phyloP scores from a whole-genome alignment of 2,797 vertebrate species.

The Chaetophractus vellerosus region DNA sequence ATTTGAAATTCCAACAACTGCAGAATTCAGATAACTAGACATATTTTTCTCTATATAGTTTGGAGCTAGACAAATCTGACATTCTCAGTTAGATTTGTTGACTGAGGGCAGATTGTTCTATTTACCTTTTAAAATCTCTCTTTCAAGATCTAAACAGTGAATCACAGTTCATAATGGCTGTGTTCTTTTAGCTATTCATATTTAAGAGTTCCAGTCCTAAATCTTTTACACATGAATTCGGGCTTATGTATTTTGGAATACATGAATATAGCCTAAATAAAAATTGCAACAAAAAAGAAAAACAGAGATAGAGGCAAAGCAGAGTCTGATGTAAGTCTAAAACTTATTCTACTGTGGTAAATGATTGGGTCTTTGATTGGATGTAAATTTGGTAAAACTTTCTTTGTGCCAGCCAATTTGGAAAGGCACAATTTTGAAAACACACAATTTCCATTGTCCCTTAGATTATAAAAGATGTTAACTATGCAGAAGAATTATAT shows the following conservation, averaged over 20 bases:
- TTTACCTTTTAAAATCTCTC: not conserved
- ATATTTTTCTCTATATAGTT: not conserved
- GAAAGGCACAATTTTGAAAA: not conserved
- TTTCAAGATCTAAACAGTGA: not conserved
- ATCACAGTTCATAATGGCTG: not conserved
- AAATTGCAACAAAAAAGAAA: not conserved
- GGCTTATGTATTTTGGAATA: no score
- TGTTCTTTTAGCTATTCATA: not conserved
- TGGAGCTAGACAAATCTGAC: not conserved
- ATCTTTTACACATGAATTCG: not conserved
- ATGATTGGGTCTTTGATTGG: not conserved
- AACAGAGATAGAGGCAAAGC: not conserved
- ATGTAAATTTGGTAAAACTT: not conserved
- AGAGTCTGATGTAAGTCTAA: not conserved
- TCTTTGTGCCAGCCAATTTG: not conserved
- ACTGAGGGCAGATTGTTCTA: not conserved
- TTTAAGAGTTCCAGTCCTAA: not conserved
- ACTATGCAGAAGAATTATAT: not conserved
- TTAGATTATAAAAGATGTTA: conserved; percentile 21
- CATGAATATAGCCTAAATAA: not conserved
- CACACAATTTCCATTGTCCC: not conserved
- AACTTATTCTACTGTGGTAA: not conserved
- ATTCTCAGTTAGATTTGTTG: not conserved
- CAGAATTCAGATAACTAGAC: not conserved
- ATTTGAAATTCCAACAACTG: not conserved